Evolutionary conservation across 2,113 vertebrate genomes (phyloP), one percentile per base, ranked within the genome.

Genomic region (Montifringilla adamsi): DNA sequence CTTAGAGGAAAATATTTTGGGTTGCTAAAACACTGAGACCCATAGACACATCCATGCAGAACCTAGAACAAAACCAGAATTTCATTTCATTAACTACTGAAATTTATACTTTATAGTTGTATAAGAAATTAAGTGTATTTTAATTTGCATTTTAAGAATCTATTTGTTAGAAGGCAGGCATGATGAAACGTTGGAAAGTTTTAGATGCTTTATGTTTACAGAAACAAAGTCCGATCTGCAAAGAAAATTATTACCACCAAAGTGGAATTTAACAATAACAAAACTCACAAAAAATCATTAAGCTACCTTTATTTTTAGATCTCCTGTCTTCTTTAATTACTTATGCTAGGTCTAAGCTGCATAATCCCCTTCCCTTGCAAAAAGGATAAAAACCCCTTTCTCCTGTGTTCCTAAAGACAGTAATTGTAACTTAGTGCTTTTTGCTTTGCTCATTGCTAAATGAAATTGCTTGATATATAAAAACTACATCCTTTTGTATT

Each of bases 21-120:
- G 93, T 98, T 99, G 98, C 87, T 99, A 96, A 99, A 99, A 96
- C 98, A 98, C 90, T 99, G 99, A n/a, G 99, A 98, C 76, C 99
- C 99, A 85, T 99, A 99, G 72, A 99, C 99, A 97, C 99, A 99
- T 37, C 99, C 99, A 95, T 99, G 99, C 67, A 99, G 98, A 47
- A 99, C 99, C 99, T 99, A 93, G 80, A 96, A 94, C 5, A 93
- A 49, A 90, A 83, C 0, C 73, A 93, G 55, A 78, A 82, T 72
- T 87, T 72, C 24, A 76, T 77, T 8, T 80, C 10, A 47, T 87
- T 80, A 89, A 39, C 49, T 79, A 83, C 16, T 64, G 37, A 79
- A 72, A 87, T 82, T 55, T 55, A 74, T 84, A 31, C 24, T 59
- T 53, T 5, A 64, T 13, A 70, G 26, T 49, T 95, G 72, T n/a